Evolutionary conservation across 2,113 vertebrate species (phyloP).

Genomic region (Clarias macrocephalus): DNA sequence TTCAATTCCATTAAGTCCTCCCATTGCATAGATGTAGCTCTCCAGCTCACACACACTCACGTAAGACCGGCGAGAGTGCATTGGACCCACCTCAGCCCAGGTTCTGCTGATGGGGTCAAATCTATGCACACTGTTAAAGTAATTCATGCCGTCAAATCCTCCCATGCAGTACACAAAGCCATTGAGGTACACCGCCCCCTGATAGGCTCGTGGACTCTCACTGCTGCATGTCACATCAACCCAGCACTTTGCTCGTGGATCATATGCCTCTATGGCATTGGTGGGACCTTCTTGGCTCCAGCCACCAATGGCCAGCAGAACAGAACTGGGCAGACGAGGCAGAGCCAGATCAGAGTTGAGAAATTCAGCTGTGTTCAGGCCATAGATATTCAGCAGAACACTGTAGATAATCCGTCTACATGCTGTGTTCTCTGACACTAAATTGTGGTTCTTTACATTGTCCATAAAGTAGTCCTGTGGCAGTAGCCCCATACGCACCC

Average conservation of each 20-base stretch:
- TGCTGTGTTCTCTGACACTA: too few species aligned
- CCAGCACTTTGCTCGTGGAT: constrained; percentile 76
- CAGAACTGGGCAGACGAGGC: constrained; percentile 75
- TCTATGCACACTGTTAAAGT: too few species aligned
- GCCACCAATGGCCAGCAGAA: constrained; percentile 80
- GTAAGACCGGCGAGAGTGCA: constrained; percentile 79
- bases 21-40: constrained; percentile 80
- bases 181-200: too few species aligned
- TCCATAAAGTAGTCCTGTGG: too few species aligned
- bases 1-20: constrained; percentile 75
- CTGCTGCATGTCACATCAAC: constrained; percentile 69
- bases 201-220: constrained; percentile 61
- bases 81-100: constrained; percentile 74
- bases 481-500: too few species aligned
- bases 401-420: too few species aligned
- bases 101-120: too few species aligned
- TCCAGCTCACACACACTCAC: constrained; percentile 76
- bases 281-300: constrained; percentile 69
- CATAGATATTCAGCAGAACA: constrained; percentile 70
- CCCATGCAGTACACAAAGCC: too few species aligned
- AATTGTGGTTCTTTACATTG: too few species aligned
- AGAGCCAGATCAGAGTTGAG: constrained; percentile 59
- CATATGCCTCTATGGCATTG: constrained; percentile 67
- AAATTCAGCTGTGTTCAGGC: constrained; percentile 64
- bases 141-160: too few species aligned